These are phyloP conservation scores for Galeopterus variegatus DNA, from an alignment of 2,113 vertebrate genomes.

Conservation along the genomic window DNA sequence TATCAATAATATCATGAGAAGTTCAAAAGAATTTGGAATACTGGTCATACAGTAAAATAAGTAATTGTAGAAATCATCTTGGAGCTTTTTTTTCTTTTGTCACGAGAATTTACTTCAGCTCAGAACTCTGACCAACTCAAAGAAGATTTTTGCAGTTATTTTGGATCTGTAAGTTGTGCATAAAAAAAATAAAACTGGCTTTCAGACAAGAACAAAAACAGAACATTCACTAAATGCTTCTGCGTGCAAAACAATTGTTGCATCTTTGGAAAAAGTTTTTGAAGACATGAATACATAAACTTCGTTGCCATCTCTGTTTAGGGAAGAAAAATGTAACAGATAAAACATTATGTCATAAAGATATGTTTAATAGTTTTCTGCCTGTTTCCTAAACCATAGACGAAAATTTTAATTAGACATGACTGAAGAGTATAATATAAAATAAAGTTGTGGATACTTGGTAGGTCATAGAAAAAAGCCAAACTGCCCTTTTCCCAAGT, in stretches of 20 bases:
- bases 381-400: neutral
- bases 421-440: neutral
- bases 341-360: neutral
- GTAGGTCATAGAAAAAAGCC: neutral
- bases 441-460: neutral
- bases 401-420: neutral
- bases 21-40: neutral
- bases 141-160: neutral
- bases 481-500: neutral
- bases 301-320: neutral
- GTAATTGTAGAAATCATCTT: constrained; percentile 32
- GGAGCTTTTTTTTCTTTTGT: neutral
- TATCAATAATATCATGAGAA: constrained; percentile 1
- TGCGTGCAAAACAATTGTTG: neutral
- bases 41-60: neutral
- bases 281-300: neutral
- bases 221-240: neutral
- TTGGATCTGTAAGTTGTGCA: neutral
- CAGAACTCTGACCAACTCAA: constrained; percentile 17
- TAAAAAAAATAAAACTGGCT: neutral
- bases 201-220: constrained; percentile 2
- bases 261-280: constrained; percentile 4
- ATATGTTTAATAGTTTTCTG: neutral
- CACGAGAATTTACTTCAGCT: constrained; percentile 42
- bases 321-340: neutral